These are phyloP conservation scores for Caenorhabditis wallacei DNA, from an alignment of 2,888 invertebrate genomes.

Conservation along the genomic window DNA sequence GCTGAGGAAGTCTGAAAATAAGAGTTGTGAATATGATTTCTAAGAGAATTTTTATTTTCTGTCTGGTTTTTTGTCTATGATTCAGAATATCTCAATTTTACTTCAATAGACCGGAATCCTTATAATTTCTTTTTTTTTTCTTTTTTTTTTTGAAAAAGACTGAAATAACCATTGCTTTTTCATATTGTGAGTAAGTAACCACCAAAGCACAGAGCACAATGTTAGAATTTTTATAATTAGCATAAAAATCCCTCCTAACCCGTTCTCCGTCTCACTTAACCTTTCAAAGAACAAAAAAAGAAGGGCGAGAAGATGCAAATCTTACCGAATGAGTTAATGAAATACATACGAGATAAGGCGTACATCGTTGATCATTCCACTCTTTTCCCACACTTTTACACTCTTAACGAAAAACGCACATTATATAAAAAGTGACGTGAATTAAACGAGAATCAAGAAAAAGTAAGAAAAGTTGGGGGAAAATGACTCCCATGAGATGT, in stretches of 20 bases:
- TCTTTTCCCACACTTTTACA: conserved; percentile 18
- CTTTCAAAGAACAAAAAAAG: neutral
- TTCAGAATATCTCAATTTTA: neutral
- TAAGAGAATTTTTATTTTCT: no score
- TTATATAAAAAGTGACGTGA: neutral
- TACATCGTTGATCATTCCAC: conserved; percentile 62
- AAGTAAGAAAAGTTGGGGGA: neutral
- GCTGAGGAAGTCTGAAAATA: conserved; percentile 64
- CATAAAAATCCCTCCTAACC: neutral
- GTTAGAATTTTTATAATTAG: no score
- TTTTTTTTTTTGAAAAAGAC: no score
- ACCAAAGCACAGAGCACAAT: no score
- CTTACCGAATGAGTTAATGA: conserved; percentile 69
- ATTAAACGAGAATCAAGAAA: neutral
- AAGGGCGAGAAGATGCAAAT: conserved; percentile 18
- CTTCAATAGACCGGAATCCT: neutral
- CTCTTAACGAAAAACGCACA: neutral
- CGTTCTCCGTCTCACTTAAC: conserved; percentile 5
- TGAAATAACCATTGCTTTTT: no score
- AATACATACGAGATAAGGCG: conserved; percentile 67
- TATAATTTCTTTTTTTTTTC: no score
- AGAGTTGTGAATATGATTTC: neutral
- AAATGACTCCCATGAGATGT: neutral
- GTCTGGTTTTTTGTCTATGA: neutral
- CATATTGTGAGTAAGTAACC: no score